These are phyloP conservation scores for Synergus laeviventris DNA, from an alignment of 2,888 invertebrate genomes.

Conservation along the genomic window DNA sequence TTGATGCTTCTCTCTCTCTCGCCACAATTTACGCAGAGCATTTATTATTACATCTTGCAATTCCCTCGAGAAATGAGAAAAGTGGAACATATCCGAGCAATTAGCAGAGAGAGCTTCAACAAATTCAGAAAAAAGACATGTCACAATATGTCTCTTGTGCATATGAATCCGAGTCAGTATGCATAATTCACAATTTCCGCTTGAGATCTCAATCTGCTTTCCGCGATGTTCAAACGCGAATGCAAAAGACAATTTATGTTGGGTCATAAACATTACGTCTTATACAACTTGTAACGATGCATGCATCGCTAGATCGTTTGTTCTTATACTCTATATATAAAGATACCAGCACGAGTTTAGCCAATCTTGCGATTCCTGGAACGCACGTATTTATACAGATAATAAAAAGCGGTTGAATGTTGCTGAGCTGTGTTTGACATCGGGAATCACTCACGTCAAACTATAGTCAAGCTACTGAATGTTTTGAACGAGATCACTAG, in stretches of 20 bases:
- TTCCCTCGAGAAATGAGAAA: constrained; percentile 8
- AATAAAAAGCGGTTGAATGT: not conserved
- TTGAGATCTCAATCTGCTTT: constrained; percentile 25
- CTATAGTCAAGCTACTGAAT: constrained; percentile 30
- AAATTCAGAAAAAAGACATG: not conserved
- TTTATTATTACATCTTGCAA: not conserved
- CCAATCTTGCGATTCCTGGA: constrained; percentile 10
- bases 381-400: not conserved
- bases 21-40: not conserved
- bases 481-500: constrained; percentile 6
- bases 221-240: constrained; percentile 28
- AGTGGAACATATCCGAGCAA: not conserved
- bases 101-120: not conserved
- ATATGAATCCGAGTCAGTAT: not conserved
- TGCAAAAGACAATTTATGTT: constrained; percentile 30
- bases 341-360: not conserved
- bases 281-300: constrained; percentile 3
- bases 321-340: not conserved
- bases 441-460: constrained; percentile 36
- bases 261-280: constrained; percentile 8
- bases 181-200: constrained; percentile 36
- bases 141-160: not conserved
- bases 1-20: not conserved
- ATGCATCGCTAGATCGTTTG: constrained; percentile 5
- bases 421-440: constrained; percentile 33